Evolutionary conservation across 2,113 vertebrate genomes (phyloP), one percentile per base, ranked within the genome.

Genomic region (Prochilodus magdalenae): DNA sequence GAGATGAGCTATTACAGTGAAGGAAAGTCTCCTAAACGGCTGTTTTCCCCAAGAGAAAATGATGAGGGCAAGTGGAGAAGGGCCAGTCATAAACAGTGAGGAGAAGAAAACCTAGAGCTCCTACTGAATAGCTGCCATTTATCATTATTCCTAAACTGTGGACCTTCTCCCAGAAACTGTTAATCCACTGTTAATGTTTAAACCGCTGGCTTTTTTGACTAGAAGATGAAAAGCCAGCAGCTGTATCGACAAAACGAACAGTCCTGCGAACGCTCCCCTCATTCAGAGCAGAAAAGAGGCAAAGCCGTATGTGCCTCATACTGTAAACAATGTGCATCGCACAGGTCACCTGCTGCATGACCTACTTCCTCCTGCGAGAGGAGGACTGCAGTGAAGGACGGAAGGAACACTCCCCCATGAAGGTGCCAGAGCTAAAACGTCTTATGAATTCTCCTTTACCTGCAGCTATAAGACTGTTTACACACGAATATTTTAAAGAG

Each of bases 321-420:
- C 73, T 62, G 29, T 75, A 47, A 24, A 59, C 57, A 53, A 36
- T 18, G 10, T 11, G 33, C 73, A 63, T 47, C 57, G 47, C 74
- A 76, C 57, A 47, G 62, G 62, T 76, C n/a, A 60, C 26, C 33
- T 29, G 29, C 72, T 57, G 20, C 29, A 57, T 74, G 72, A 74
- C 29, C 72, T 57, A 57, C 27, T 74, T 74, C 51, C 24, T n/a
- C 18, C 47, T n/a, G 29, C 30, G 5, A n/a, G n/a, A 60, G 57
- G 22, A n/a, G 20, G n/a, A 60, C 8, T 60, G 22, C 57, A 60
- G 57, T 60, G 24, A 1, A 60, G 22, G 22, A 75, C 18, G 12
- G 16, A 18, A 30, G 49, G 26, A 72, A 69, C 15, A 16, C 22
- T 47, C 44, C 44, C 22, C 44, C 22, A 12, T 55, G 20, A 55